Conservation (phyloP, 2,888 invertebrate species). For the Netelia fuscicornis region DNA sequence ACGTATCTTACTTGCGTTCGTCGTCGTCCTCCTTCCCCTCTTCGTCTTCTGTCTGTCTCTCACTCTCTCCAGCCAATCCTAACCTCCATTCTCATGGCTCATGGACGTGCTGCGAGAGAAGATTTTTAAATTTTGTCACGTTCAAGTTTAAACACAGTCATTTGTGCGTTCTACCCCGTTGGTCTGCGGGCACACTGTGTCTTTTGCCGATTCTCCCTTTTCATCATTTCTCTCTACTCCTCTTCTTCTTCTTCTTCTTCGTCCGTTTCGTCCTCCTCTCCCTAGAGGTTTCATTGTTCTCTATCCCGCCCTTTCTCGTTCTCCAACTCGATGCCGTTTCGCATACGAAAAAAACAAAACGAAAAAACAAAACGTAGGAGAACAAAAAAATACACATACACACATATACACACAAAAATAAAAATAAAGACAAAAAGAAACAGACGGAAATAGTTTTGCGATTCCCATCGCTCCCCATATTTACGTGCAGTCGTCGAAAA, state of each 20-base stretch:
- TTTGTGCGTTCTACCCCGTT: constrained; percentile 78
- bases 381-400: neutral
- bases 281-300: constrained; percentile 64
- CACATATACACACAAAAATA: constrained; percentile 14
- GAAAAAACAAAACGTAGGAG: constrained; percentile 5
- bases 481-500: constrained; percentile 66
- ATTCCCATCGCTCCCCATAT: constrained; percentile 70
- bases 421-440: constrained; percentile 36
- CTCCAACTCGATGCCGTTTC: constrained; percentile 56
- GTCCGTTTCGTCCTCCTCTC: constrained; percentile 38
- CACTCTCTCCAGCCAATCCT: constrained; percentile 48
- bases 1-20: constrained; percentile 44
- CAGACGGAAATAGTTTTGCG: constrained; percentile 55
- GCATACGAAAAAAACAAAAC: constrained; percentile 46
- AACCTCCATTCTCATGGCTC: constrained; percentile 64
- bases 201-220: constrained; percentile 77
- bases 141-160: constrained; percentile 85
- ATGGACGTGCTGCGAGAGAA: constrained; percentile 67
- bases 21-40: constrained; percentile 55
- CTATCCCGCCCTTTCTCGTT: constrained; percentile 61
- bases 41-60: constrained; percentile 52
- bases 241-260: constrained; percentile 60
- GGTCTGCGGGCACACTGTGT: constrained; percentile 59
- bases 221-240: constrained; percentile 69
- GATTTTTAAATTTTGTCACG: constrained; percentile 85